Evolutionary conservation across 2,888 invertebrate genomes (phyloP).

Genomic region (Drosophila melanosoma): DNA sequence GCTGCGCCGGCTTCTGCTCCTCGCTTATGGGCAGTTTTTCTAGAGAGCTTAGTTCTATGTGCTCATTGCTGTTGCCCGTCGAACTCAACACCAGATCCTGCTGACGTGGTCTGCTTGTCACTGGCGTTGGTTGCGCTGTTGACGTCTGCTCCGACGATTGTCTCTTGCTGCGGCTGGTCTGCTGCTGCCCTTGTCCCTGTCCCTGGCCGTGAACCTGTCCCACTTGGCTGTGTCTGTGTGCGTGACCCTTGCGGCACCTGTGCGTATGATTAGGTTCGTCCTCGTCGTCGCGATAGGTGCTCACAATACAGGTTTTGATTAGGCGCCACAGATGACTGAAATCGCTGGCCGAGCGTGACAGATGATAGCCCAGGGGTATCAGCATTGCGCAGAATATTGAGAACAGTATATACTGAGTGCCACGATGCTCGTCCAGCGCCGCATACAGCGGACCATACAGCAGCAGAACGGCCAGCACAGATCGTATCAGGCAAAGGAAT

Average conservation of each 20-base stretch:
- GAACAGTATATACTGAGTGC: slow-evolving; percentile 95
- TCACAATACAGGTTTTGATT: slow-evolving; percentile 90
- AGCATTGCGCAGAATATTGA: slow-evolving; percentile 97
- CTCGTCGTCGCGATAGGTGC: slow-evolving; percentile 91
- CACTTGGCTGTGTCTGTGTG: slow-evolving; percentile 19
- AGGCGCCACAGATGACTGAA: slow-evolving; percentile 95
- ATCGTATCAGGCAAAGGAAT: slow-evolving; percentile 92
- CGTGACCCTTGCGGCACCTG: slow-evolving; percentile 30
- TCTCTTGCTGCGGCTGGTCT: slow-evolving; percentile 20
- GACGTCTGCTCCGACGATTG: slow-evolving; percentile 25
- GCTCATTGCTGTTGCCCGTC: slow-evolving; percentile 67
- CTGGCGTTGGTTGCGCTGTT: slow-evolving; percentile 23
- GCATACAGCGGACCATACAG: slow-evolving; percentile 95
- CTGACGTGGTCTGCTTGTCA: slow-evolving; percentile 11
- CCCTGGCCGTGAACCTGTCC: slow-evolving; percentile 35
- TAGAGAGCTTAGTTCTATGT: slow-evolving; percentile 81
- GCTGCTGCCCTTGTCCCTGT: slow-evolving; percentile 24
- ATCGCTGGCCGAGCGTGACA: slow-evolving; percentile 96
- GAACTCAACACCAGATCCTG: slow-evolving; percentile 32
- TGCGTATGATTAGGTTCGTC: slow-evolving; percentile 81
- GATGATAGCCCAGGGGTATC: slow-evolving; percentile 95
- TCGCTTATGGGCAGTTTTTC: slow-evolving; percentile 59
- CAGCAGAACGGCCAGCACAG: slow-evolving; percentile 91
- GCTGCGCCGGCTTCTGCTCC: slow-evolving; percentile 34
- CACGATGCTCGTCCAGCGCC: slow-evolving; percentile 92